Conservation (phyloP, 1,140 invertebrate species). For the Archivesica marissinica region DNA sequence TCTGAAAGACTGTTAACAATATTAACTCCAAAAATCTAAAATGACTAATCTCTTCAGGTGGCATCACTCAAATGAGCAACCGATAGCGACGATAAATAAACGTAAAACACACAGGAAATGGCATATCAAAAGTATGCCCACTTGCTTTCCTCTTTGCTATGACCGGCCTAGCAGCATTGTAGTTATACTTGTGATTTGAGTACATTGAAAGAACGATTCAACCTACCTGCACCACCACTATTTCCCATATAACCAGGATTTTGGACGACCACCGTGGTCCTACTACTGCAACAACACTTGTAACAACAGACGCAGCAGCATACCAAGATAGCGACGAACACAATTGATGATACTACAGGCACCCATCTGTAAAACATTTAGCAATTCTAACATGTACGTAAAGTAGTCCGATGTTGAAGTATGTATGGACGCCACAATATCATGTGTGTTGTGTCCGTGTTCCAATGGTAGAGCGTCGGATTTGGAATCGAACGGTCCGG, state of each 20-base stretch:
- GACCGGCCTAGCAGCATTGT: not conserved
- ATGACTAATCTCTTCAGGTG: too few species aligned
- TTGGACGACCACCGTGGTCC: not conserved
- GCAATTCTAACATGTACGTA: too few species aligned
- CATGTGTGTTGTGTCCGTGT: too few species aligned
- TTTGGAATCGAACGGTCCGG: too few species aligned
- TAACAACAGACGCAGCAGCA: slow-evolving; percentile 26
- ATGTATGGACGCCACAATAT: too few species aligned
- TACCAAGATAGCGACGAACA: not conserved
- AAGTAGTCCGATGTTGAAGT: too few species aligned
- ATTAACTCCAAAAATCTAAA: too few species aligned
- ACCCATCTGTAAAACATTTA: slow-evolving; percentile 1
- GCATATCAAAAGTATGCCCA: not conserved
- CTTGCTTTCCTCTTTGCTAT: not conserved
- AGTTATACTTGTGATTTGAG: not conserved
- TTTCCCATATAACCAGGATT: not conserved
- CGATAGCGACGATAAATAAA: too few species aligned
- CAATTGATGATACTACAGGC: not conserved
- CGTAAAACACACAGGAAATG: not conserved
- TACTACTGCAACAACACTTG: slow-evolving; percentile 24
- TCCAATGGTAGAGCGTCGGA: too few species aligned
- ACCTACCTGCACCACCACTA: not conserved
- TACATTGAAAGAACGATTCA: not conserved
- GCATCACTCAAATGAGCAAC: too few species aligned
- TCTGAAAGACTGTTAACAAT: too few species aligned